Evolutionary conservation across 2,113 vertebrate genomes (phyloP).

Genomic region (Malaclemys terrapin): DNA sequence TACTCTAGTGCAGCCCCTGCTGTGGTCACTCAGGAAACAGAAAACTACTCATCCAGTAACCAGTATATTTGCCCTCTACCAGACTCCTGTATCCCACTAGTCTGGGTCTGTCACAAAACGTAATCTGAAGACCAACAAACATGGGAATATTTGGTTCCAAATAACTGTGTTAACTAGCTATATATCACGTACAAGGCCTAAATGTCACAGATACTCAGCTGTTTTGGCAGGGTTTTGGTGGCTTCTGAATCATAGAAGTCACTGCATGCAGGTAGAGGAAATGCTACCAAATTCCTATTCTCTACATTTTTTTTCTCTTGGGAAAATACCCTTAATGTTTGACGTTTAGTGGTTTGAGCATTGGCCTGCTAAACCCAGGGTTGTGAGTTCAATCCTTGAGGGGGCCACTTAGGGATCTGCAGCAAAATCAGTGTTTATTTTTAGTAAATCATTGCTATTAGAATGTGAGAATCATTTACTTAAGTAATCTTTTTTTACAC

Average conservation of each 20-base stretch:
- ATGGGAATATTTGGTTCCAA: neutral
- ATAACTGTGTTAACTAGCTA: accelerated
- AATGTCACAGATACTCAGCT: neutral
- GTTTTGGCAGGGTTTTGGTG: neutral
- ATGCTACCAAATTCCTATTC: neutral
- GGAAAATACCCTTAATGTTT: neutral
- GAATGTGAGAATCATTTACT: neutral
- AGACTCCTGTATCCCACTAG: too few species aligned
- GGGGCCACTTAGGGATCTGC: too few species aligned
- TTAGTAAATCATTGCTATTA: neutral
- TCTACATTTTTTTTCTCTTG: neutral
- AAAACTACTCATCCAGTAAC: too few species aligned
- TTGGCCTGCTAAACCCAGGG: too few species aligned
- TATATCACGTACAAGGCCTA: neutral
- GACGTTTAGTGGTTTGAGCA: neutral
- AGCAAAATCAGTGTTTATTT: neutral
- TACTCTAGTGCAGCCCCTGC: too few species aligned
- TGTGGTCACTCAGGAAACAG: too few species aligned
- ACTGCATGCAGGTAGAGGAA: neutral
- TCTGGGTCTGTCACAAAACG: neutral
- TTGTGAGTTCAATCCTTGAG: too few species aligned
- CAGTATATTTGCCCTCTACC: too few species aligned
- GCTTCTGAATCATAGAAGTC: neutral
- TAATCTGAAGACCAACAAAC: neutral
- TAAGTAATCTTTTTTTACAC: neutral